Evolutionary conservation across 2,888 invertebrate genomes (phyloP).

Genomic region (Drosophila putrida): DNA sequence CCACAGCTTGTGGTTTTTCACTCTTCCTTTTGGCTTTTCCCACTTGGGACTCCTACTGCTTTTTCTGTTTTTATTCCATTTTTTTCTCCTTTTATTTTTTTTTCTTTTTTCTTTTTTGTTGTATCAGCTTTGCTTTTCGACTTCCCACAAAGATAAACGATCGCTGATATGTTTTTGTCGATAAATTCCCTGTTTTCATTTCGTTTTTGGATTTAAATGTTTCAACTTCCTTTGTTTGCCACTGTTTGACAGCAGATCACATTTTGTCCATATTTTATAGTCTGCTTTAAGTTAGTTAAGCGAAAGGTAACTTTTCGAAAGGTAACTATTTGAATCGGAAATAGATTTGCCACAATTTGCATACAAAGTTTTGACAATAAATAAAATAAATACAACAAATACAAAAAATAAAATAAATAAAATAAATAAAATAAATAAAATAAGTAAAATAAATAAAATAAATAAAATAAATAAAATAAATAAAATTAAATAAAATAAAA

Average conservation of each 20-base stretch:
- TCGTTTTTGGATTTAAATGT: neutral
- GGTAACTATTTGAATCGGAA: neutral
- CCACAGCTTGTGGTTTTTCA: conserved; percentile 58
- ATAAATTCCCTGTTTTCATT: conserved; percentile 51
- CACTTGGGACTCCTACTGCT: conserved; percentile 40
- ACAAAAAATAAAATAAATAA: too few relatives aligned
- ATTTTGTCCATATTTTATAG: neutral
- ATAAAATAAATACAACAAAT: too few relatives aligned
- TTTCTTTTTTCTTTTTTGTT: conserved; percentile 8
- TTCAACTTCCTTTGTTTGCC: neutral
- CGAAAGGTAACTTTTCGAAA: too few relatives aligned
- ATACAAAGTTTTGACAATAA: neutral
- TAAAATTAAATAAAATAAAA: too few relatives aligned
- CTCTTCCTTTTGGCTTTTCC: conserved; percentile 34
- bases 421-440: too few relatives aligned
- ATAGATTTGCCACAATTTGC: neutral
- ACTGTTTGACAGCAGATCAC: neutral
- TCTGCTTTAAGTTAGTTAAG: too few relatives aligned
- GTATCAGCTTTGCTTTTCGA: neutral
- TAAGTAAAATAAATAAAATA: too few relatives aligned
- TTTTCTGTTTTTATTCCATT: conserved; percentile 6
- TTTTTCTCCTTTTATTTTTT: conserved; percentile 7
- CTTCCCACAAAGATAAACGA: conserved; percentile 62
- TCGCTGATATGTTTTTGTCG: conserved; percentile 65
- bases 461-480: too few relatives aligned